phyloP scores from a whole-genome alignment of 2,797 vertebrate genomes.

The Gastrophryne carolinensis region DNA sequence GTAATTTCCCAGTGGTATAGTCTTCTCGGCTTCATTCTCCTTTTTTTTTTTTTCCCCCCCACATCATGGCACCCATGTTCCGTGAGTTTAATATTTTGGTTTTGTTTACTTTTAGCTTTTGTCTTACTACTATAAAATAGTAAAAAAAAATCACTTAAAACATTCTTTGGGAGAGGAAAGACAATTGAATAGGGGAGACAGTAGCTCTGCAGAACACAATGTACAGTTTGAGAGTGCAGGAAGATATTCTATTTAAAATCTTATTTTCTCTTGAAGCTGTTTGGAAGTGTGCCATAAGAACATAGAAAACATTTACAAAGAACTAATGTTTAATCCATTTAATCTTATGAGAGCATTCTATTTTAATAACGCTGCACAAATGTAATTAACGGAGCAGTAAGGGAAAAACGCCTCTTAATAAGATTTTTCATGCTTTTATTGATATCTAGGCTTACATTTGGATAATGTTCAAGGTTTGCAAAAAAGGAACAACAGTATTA shows the following conservation, averaged over 20 bases:
- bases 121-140: not conserved
- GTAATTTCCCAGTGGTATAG: too few relatives aligned
- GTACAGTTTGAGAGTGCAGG: not conserved
- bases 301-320: not conserved
- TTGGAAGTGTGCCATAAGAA: not conserved
- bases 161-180: not conserved
- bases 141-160: not conserved
- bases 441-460: too few relatives aligned
- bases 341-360: constrained; percentile 3
- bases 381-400: not conserved
- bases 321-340: constrained; percentile 24
- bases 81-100: too few relatives aligned
- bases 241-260: not conserved
- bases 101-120: not conserved
- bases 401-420: not conserved
- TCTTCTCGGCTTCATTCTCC: too few relatives aligned
- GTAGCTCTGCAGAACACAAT: not conserved
- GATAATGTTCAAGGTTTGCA: too few relatives aligned
- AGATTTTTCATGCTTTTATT: too few relatives aligned
- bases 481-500: too few relatives aligned
- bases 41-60: too few relatives aligned
- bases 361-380: not conserved
- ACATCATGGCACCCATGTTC: too few relatives aligned
- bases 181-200: not conserved
- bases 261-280: not conserved